Conservation (phyloP, 2,888 invertebrate species). For the Chrysolina haemoptera region DNA sequence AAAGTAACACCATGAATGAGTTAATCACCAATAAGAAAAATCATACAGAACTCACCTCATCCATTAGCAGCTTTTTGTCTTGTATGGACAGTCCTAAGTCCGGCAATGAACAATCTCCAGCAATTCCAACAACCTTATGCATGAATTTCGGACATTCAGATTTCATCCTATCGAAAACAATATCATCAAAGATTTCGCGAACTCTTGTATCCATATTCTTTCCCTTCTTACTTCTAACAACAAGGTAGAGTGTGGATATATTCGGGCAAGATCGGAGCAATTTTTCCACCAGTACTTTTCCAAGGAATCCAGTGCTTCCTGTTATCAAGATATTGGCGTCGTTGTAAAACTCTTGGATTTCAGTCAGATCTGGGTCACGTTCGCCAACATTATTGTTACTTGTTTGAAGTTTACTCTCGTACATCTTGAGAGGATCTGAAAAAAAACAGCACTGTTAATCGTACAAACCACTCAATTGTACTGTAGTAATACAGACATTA, state of each 20-base stretch:
- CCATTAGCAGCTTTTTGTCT: conserved; percentile 69
- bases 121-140: conserved; percentile 72
- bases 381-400: neutral
- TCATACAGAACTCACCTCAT: conserved; percentile 35
- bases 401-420: neutral
- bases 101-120: conserved; percentile 76
- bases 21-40: too few species aligned
- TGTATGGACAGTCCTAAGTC: conserved; percentile 74
- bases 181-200: conserved; percentile 79
- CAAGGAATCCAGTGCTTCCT: conserved; percentile 74
- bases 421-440: conserved; percentile 6
- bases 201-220: conserved; percentile 78
- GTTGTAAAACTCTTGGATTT: conserved; percentile 66
- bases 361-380: conserved; percentile 39
- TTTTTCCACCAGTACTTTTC: conserved; percentile 75
- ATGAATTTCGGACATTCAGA: conserved; percentile 76
- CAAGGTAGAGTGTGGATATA: conserved; percentile 72
- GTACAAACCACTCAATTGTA: too few species aligned
- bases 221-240: conserved; percentile 75
- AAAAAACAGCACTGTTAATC: neutral
- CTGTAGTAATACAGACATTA: too few species aligned
- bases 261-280: conserved; percentile 74
- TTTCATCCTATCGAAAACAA: conserved; percentile 74
- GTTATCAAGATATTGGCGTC: conserved; percentile 67
- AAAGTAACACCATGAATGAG: neutral